Base-by-base conservation (phyloP, 2,113 vertebrate species). In the Blennius ocellaris region DNA sequence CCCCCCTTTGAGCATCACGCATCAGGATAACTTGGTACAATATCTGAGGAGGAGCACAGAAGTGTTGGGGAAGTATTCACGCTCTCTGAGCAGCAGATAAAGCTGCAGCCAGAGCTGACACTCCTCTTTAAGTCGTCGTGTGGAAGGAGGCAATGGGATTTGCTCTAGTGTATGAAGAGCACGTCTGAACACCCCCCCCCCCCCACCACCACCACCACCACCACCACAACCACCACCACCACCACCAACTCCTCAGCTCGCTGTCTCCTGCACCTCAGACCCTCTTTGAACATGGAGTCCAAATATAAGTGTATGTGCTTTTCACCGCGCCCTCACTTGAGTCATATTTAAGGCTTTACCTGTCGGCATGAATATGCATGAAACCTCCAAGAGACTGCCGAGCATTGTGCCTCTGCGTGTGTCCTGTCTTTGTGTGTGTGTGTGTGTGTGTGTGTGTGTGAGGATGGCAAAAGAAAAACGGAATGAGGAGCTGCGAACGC, bases 201-300 rank as follows among this genome's bases (percentile, higher is more conserved):
- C 57, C 21, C 21, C 21, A 30, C 21, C 21, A n/a, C 57, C 67
- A 30, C 55, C 73, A 30, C 2, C 21, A 30, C 21, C 21, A 30
- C 21, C 21, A 30, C 71, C 65, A 40, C 54, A n/a, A n/a, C 21
- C 21, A 30, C 2, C 21, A 30, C 21, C 21, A 30, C 21, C 21
- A 30, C 71, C 65, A 40, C 54, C 55, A 69, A 36, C 54, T 54
- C 69, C 80, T 54, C 69, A 60, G 66, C 84, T 64, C 71, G 51
- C 39, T 6, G 69, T 81, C 88, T 84, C 76, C 69, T 75, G 85
- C 44, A 86, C 68, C 77, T 81, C 69, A 65, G 65, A 61, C 47
- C 17, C 11, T 55, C 84, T 91, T 92, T 90, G 85, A 87, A 88
- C 76, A 73, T 71, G 50, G 66, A 69, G 73, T 49, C 64, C 56